These are phyloP conservation scores for Luscinia megarhynchos DNA, from an alignment of 2,797 vertebrate species.

Conservation along the genomic window DNA sequence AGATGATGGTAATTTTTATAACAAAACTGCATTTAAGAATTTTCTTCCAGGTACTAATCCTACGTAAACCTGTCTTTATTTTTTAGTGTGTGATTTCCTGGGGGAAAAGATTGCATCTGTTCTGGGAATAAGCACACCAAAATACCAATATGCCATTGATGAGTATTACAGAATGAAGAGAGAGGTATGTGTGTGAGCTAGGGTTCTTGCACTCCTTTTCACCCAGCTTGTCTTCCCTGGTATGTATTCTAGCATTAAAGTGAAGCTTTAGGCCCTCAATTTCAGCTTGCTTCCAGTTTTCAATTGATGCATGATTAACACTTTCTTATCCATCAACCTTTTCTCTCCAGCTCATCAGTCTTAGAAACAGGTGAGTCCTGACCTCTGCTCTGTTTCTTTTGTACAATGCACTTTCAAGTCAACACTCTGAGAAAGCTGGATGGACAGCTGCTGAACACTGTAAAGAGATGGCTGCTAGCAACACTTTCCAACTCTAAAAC, in stretches of 20 bases:
- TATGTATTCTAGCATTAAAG: background rate
- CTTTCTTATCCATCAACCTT: background rate
- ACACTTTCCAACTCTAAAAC: background rate
- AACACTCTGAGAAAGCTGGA: background rate
- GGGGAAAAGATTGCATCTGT: constrained; percentile 96
- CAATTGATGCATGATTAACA: background rate
- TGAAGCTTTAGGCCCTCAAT: background rate
- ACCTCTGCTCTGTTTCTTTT: background rate
- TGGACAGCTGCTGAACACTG: background rate
- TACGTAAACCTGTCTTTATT: background rate
- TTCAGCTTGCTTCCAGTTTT: background rate
- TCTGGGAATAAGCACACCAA: constrained; percentile 94
- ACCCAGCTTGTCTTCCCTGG: background rate
- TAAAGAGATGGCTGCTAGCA: background rate
- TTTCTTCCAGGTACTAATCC: background rate
- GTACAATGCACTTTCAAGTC: background rate
- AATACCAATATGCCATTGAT: constrained; percentile 98
- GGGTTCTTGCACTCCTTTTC: background rate
- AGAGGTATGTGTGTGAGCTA: constrained; percentile 82
- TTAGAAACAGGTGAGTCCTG: background rate
- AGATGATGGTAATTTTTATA: background rate
- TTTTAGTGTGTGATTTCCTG: constrained; percentile 93
- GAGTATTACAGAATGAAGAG: constrained; percentile 96
- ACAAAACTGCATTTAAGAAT: background rate
- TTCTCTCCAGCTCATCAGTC: background rate